Conservation (phyloP, 35 echinoderm and acorn worm species). For the Apostichopus californicus region DNA sequence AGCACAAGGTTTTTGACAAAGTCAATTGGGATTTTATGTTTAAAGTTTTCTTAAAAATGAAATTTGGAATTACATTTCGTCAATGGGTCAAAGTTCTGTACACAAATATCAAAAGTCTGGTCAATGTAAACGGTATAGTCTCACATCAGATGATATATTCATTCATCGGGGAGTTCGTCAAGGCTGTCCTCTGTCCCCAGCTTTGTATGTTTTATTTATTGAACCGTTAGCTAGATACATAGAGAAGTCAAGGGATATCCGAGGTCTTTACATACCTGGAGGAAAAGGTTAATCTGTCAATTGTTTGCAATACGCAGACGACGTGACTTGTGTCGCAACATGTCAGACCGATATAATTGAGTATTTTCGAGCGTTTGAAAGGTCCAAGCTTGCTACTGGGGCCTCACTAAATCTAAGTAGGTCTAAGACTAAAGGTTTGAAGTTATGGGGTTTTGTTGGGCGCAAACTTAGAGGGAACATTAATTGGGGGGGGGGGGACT, state of each 20-base stretch:
- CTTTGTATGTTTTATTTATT: slow-evolving; percentile 42
- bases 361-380: background rate
- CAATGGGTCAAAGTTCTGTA: slow-evolving; percentile 48
- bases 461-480: background rate
- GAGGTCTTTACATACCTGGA: slow-evolving; percentile 8
- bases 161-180: slow-evolving; percentile 35
- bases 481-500: background rate
- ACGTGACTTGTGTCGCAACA: slow-evolving; percentile 21
- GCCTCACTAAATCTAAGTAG: background rate
- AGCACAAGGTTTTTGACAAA: slow-evolving; percentile 38
- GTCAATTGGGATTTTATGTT: slow-evolving; percentile 28
- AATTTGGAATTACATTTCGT: slow-evolving; percentile 26
- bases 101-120: slow-evolving; percentile 6
- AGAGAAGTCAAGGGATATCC: background rate
- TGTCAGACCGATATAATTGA: background rate
- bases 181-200: slow-evolving; percentile 41
- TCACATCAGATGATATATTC: slow-evolving; percentile 9
- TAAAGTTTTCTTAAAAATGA: slow-evolving; percentile 15
- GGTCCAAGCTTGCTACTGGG: background rate
- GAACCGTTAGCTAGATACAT: slow-evolving; percentile 37
- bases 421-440: slow-evolving; percentile 1
- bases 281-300: background rate
- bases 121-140: slow-evolving; percentile 15
- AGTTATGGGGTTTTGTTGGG: background rate
- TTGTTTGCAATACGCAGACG: slow-evolving; percentile 51